A percentile compares a stretch with the other conserved stretches of the same genome.
These are phyloP conservation scores for Drosophila takahashii DNA, from an alignment of 1,140 invertebrate genomes.

Conservation along the genomic window DNA sequence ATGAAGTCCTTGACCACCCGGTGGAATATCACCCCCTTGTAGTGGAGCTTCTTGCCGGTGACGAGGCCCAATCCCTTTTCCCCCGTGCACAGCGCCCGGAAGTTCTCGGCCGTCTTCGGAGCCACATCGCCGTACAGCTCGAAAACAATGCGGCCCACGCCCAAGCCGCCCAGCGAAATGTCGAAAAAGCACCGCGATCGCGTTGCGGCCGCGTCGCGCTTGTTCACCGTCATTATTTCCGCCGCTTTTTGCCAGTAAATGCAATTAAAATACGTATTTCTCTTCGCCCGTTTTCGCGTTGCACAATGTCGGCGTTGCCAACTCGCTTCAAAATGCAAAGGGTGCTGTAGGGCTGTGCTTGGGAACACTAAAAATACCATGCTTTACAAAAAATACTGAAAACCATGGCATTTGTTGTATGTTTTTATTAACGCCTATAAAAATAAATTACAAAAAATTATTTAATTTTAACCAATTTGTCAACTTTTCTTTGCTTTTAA, in stretches of 20 bases:
- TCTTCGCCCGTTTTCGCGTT: constrained; percentile 33
- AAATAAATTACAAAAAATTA: too few relatives aligned
- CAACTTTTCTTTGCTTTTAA: too few relatives aligned
- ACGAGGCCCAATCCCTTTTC: constrained; percentile 91
- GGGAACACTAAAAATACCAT: neutral
- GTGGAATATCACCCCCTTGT: constrained; percentile 94
- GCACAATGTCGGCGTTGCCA: constrained; percentile 37
- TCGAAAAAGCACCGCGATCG: constrained; percentile 94
- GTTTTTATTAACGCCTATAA: too few relatives aligned
- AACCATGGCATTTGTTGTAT: neutral
- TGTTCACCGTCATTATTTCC: constrained; percentile 70
- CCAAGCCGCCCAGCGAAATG: constrained; percentile 94
- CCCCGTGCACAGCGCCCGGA: constrained; percentile 95
- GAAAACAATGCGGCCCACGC: constrained; percentile 95
- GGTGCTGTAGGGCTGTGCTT: neutral
- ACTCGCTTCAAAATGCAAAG: neutral
- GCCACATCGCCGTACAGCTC: constrained; percentile 96
- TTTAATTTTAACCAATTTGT: too few relatives aligned
- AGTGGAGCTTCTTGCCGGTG: constrained; percentile 90
- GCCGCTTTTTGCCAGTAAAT: constrained; percentile 10
- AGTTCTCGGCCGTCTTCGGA: constrained; percentile 98
- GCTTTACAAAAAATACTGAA: neutral
- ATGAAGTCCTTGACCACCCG: constrained; percentile 97
- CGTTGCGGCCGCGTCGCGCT: constrained; percentile 71
- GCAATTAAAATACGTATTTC: constrained; percentile 12